phyloP scores from a whole-genome alignment of 2,113 vertebrate species.

The Calidris pygmaea region DNA sequence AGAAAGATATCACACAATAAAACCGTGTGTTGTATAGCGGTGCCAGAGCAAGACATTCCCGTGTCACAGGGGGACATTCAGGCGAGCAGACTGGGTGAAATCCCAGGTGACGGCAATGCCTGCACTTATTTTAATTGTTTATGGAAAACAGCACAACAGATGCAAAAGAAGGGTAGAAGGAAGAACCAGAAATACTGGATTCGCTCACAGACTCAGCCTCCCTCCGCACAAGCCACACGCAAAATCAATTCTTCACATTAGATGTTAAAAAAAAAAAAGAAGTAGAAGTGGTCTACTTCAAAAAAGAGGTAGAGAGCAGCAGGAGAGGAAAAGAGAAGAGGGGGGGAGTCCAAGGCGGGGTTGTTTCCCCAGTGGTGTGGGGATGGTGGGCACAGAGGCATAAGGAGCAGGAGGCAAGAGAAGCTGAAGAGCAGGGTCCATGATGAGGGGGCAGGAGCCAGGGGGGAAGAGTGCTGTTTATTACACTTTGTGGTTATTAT shows the following conservation, averaged over 20 bases:
- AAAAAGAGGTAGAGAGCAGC: not conserved
- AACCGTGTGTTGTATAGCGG: not conserved
- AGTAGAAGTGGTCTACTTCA: not conserved
- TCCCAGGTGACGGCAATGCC: not conserved
- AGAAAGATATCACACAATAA: rapidly evolving
- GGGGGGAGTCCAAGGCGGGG: not conserved
- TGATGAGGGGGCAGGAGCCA: not conserved
- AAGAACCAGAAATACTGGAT: not conserved
- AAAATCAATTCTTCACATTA: not conserved
- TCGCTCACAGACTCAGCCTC: not conserved
- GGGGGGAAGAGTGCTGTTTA: not conserved
- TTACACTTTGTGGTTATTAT: not conserved
- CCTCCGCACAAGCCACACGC: rapidly evolving
- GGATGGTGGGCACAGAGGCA: not conserved
- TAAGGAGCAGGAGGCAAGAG: not conserved
- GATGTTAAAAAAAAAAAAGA: not conserved
- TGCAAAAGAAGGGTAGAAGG: not conserved
- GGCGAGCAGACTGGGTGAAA: not conserved
- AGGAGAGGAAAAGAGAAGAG: not conserved
- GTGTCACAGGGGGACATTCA: not conserved
- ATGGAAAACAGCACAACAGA: not conserved
- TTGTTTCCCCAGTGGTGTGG: not conserved
- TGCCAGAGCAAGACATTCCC: not conserved
- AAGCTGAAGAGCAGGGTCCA: not conserved
- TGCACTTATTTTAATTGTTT: not conserved